Evolutionary conservation across 2,888 invertebrate genomes (phyloP).

Genomic region (Harmothoe impar): DNA sequence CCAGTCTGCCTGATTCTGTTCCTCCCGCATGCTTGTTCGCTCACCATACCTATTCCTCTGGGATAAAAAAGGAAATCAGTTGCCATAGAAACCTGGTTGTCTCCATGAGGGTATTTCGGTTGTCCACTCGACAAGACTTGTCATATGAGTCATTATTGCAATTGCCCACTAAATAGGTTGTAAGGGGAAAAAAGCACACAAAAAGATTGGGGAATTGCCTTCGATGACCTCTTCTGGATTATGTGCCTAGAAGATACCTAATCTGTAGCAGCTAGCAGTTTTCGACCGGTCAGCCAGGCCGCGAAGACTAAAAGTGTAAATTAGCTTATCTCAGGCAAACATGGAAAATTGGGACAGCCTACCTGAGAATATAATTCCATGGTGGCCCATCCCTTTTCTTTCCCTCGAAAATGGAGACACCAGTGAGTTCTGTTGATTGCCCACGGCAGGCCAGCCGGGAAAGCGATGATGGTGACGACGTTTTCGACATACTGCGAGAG

Average conservation of each 20-base stretch:
- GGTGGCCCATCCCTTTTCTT: background rate
- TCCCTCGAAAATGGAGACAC: background rate
- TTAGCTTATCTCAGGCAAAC: background rate
- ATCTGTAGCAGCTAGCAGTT: too few relatives aligned
- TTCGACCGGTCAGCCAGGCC: too few relatives aligned
- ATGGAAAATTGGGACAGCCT: background rate
- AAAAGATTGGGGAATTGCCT: background rate
- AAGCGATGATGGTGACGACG: background rate
- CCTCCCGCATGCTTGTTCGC: slow-evolving; percentile 60
- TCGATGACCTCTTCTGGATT: background rate
- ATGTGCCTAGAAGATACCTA: background rate
- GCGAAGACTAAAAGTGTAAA: too few relatives aligned
- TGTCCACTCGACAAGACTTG: background rate
- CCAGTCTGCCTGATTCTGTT: slow-evolving; percentile 37
- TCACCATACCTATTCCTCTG: slow-evolving; percentile 52
- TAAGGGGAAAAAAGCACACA: background rate
- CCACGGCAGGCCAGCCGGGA: background rate
- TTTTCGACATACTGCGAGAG: background rate
- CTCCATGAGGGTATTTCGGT: slow-evolving; percentile 38
- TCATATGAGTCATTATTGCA: background rate
- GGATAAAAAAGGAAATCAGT: slow-evolving; percentile 25
- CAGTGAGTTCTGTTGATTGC: background rate
- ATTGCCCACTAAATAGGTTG: background rate
- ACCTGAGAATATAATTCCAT: background rate
- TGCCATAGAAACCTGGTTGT: slow-evolving; percentile 50